phyloP scores from a whole-genome alignment of 2,888 invertebrate species.

The Orthosia gracilis region DNA sequence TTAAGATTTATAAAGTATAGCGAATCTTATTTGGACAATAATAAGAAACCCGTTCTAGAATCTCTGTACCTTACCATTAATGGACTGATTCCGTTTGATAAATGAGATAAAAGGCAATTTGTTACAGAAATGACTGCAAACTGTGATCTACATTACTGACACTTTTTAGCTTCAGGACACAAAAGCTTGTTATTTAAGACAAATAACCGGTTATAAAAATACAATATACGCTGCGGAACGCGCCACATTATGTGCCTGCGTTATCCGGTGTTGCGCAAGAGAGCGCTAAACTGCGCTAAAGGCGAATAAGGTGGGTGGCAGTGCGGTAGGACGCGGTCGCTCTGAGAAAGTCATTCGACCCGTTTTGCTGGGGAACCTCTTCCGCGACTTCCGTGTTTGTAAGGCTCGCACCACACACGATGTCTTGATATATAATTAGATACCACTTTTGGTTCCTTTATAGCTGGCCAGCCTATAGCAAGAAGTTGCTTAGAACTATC shows the following conservation, averaged over 20 bases:
- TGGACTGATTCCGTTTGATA: not conserved
- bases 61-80: not conserved
- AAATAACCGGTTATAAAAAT: constrained; percentile 13
- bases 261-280: constrained; percentile 73
- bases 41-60: not conserved
- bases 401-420: constrained; percentile 48
- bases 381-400: constrained; percentile 71
- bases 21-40: not conserved
- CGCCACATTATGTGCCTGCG: constrained; percentile 61
- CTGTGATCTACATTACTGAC: too few species aligned
- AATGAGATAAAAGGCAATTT: not conserved
- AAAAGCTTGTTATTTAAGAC: not conserved
- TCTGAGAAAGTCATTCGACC: constrained; percentile 80
- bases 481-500: not conserved
- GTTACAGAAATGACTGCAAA: not conserved
- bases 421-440: constrained; percentile 1
- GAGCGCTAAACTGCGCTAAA: constrained; percentile 70
- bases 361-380: constrained; percentile 76
- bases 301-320: constrained; percentile 72
- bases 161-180: not conserved
- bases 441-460: not conserved
- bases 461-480: not conserved
- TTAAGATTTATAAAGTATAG: not conserved
- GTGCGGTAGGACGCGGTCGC: constrained; percentile 67
- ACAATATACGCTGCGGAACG: constrained; percentile 29